A percentile compares a stretch with the other conserved stretches of the same genome.
Conservation (phyloP, 2,888 invertebrate genomes). For the Catocala nupta region DNA sequence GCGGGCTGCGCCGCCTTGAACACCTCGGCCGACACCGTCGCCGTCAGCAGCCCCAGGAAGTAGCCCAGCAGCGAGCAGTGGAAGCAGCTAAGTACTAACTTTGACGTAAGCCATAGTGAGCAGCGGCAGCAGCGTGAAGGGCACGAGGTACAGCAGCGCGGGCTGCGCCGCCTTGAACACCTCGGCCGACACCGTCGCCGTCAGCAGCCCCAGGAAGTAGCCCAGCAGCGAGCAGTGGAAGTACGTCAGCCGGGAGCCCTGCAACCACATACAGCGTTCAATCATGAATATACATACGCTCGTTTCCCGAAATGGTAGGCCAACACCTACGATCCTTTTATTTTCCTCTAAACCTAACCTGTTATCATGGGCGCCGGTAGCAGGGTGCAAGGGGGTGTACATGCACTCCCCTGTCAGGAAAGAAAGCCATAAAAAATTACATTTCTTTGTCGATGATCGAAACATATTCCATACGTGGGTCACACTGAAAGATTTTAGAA, state of each 20-base stretch:
- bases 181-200: conserved; percentile 98
- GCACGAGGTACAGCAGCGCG: conserved; percentile 98
- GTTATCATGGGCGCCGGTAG: too few species aligned
- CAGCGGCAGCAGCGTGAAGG: conserved; percentile 98
- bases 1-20: conserved; percentile 99
- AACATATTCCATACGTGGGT: too few species aligned
- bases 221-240: conserved; percentile 99
- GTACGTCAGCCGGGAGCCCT: conserved; percentile 93
- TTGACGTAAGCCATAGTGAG: conserved; percentile 98
- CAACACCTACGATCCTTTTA: too few species aligned
- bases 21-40: conserved; percentile 98
- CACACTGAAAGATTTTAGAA: too few species aligned
- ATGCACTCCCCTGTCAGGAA: too few species aligned
- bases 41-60: conserved; percentile 98
- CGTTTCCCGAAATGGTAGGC: too few species aligned
- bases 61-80: conserved; percentile 91
- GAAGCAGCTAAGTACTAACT: conserved; percentile 10
- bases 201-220: conserved; percentile 98
- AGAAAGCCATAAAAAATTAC: too few species aligned
- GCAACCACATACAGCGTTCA: conserved; percentile 16
- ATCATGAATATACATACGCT: too few species aligned
- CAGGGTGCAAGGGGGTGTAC: too few species aligned
- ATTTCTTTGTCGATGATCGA: too few species aligned
- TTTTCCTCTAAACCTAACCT: too few species aligned
- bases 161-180: conserved; percentile 99